Evolutionary conservation across 2,113 vertebrate genomes (phyloP), one percentile per base, ranked within the genome.

Genomic region (Thunnus maccoyii): DNA sequence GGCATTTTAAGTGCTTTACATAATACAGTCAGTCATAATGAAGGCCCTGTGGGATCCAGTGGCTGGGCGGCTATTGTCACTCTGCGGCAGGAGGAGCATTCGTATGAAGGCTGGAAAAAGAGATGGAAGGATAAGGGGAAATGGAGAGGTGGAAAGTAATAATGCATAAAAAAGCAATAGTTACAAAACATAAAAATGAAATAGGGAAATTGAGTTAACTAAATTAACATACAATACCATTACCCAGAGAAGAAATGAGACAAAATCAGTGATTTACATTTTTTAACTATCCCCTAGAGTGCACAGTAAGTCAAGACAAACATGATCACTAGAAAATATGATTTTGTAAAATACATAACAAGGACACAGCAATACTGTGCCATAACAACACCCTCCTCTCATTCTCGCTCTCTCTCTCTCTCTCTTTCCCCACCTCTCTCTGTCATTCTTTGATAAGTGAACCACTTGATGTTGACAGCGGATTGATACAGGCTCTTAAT

Each of bases 1-100:
- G 91, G 88, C 89, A 93, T 94, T 94, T 94, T 94, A 93, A 92
- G 90, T 94, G 89, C 90, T 94, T 93, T 90, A 93, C 93, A 91
- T 94, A 92, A 93, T 92, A 90, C 83, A 92, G 91, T 90, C 88
- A 89, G 84, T 92, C 91, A 93, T 93, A 91, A 93, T 89, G 92
- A 92, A 91, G 86, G 78, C 86, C 89, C 91, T 75, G 58, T 72
- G 90, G 92, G 91, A 93, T 71, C 41, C 71, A 83, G 78, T 88
- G 83, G 67, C 88, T 76, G 69, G 75, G 80, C 63, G 63, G 81
- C 89, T 89, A 91, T 91, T 92, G 92, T 93, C 91, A 91, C 87
- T 88, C 80, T 65, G 80, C 85, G 20, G 74, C 76, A 83, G 65
- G 27, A 80, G 82, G 65, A 75, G 62, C 83, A 83, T 80, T 91